A percentile compares a stretch with the other conserved stretches of the same genome.
phyloP scores from a whole-genome alignment of 2,888 invertebrate species.

The Amblyteles armatorius region DNA sequence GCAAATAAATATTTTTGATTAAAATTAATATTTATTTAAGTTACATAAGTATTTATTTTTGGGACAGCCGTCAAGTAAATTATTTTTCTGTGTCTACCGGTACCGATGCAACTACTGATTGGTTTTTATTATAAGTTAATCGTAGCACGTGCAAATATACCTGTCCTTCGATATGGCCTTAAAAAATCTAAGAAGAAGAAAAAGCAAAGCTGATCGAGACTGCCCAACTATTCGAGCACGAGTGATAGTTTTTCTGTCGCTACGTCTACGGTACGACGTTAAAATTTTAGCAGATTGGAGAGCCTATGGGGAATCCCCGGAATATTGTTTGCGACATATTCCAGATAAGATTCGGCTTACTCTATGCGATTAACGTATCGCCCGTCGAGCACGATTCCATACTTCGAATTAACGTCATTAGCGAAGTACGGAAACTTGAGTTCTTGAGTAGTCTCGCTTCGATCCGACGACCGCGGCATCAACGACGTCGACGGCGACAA shows the following conservation, averaged over 20 bases:
- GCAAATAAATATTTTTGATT: too few relatives aligned
- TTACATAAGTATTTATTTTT: too few relatives aligned
- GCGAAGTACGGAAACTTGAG: constrained; percentile 41
- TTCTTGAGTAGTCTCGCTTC: constrained; percentile 27
- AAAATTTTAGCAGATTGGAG: not conserved
- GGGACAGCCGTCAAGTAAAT: too few relatives aligned
- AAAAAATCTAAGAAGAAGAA: not conserved
- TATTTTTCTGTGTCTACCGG: too few relatives aligned
- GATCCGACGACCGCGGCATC: constrained; percentile 20
- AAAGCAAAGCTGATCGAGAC: not conserved
- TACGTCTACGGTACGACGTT: not conserved
- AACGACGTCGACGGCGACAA: not conserved
- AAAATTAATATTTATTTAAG: too few relatives aligned
- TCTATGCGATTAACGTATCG: constrained; percentile 29
- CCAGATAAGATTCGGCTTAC: not conserved
- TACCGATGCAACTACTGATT: too few relatives aligned
- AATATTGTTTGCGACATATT: constrained; percentile 18
- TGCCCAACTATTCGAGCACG: not conserved
- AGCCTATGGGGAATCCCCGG: not conserved
- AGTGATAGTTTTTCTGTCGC: not conserved
- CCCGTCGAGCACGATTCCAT: not conserved
- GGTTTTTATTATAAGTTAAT: not conserved
- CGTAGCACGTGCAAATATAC: not conserved
- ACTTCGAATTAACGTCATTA: constrained; percentile 38
- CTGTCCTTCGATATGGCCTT: not conserved